Conservation (phyloP, 2,113 vertebrate species). For the Pandion haliaetus region DNA sequence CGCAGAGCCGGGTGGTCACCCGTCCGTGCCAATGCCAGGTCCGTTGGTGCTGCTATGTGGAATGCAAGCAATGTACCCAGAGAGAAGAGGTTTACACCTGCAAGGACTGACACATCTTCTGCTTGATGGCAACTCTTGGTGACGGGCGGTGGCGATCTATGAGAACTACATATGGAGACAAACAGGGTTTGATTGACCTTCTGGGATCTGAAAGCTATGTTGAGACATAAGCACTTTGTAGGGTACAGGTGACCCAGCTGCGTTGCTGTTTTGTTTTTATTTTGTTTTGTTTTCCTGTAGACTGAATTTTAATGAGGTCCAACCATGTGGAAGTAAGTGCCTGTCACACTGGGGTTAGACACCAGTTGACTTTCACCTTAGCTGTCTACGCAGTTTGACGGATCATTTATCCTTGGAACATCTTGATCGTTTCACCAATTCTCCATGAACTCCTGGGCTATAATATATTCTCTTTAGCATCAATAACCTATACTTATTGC, state of each 20-base stretch:
- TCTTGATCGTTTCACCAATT: neutral
- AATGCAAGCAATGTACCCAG: conserved; percentile 97
- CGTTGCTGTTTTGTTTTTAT: conserved; percentile 55
- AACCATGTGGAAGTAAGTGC: conserved; percentile 60
- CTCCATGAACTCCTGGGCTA: neutral
- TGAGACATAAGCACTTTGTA: conserved; percentile 70
- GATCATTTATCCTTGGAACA: neutral
- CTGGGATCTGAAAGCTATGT: conserved; percentile 48
- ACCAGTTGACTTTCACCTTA: conserved; percentile 21
- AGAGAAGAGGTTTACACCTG: conserved; percentile 98
- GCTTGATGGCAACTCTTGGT: neutral
- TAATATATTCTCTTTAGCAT: neutral
- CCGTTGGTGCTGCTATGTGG: conserved; percentile 98
- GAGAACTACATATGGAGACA: conserved; percentile 46
- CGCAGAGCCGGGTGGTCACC: conserved; percentile 93
- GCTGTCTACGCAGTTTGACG: neutral
- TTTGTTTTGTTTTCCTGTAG: conserved; percentile 23
- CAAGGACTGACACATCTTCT: conserved; percentile 78
- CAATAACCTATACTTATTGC: neutral
- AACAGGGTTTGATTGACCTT: conserved; percentile 67
- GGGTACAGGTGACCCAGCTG: conserved; percentile 62
- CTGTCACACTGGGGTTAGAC: conserved; percentile 39
- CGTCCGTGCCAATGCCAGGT: conserved; percentile 97
- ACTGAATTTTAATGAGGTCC: conserved; percentile 58
- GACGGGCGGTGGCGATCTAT: neutral